A percentile compares a stretch with the other conserved stretches of the same genome.
Evolutionary conservation across 1,140 invertebrate species (phyloP).

Genomic region (Caenorhabditis tropicalis): DNA sequence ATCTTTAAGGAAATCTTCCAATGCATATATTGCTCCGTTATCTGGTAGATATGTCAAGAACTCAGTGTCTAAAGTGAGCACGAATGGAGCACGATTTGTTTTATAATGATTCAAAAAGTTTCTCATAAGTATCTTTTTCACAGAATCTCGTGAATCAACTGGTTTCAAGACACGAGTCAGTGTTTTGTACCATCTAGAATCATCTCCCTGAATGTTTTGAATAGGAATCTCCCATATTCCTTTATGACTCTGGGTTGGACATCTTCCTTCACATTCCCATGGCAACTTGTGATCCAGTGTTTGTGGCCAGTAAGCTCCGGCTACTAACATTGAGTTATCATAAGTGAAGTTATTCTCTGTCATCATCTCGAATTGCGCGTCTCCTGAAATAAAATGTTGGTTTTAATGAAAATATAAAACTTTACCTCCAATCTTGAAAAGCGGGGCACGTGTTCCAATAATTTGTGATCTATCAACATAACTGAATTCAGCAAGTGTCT

Average conservation of each 20-base stretch:
- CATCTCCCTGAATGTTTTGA: slow-evolving; percentile 53
- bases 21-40: slow-evolving; percentile 55
- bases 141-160: slow-evolving; percentile 53
- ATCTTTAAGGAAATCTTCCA: slow-evolving; percentile 61
- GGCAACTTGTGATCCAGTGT: slow-evolving; percentile 57
- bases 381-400: slow-evolving; percentile 53
- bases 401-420: neutral
- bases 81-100: slow-evolving; percentile 64
- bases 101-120: slow-evolving; percentile 63
- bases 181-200: slow-evolving; percentile 52
- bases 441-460: slow-evolving; percentile 41
- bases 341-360: slow-evolving; percentile 56
- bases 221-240: slow-evolving; percentile 64
- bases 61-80: slow-evolving; percentile 60
- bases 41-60: slow-evolving; percentile 60
- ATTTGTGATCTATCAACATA: slow-evolving; percentile 57
- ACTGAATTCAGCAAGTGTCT: slow-evolving; percentile 62
- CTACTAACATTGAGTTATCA: slow-evolving; percentile 62
- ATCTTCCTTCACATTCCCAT: slow-evolving; percentile 61
- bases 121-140: slow-evolving; percentile 42
- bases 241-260: slow-evolving; percentile 54
- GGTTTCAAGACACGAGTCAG: slow-evolving; percentile 23
- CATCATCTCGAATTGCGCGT: slow-evolving; percentile 65
- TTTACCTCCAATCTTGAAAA: slow-evolving; percentile 31
- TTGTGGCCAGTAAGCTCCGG: slow-evolving; percentile 66